phyloP scores from a whole-genome alignment of 1,140 invertebrate species.

The Lepidotrigona ventralis region DNA sequence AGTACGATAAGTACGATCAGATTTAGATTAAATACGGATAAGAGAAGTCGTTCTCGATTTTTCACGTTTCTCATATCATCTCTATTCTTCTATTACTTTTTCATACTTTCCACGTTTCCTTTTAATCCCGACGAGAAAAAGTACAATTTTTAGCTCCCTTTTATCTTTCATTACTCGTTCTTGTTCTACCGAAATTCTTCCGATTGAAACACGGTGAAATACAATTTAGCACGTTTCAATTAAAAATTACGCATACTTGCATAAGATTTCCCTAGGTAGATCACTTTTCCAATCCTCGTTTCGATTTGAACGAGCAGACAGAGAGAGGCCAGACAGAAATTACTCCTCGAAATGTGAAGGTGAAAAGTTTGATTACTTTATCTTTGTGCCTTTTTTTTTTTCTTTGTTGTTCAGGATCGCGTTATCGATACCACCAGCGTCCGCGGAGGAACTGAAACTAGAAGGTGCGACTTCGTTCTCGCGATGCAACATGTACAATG shows the following conservation, averaged over 20 bases:
- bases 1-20: too few relatives aligned
- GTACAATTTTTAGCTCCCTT: too few relatives aligned
- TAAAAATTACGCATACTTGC: not conserved
- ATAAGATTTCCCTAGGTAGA: not conserved
- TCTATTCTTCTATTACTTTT: too few relatives aligned
- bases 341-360: not conserved
- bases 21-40: too few relatives aligned
- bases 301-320: not conserved
- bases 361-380: not conserved
- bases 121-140: too few relatives aligned
- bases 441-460: conserved; percentile 64
- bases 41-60: too few relatives aligned
- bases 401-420: conserved; percentile 80
- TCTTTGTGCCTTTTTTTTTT: not conserved
- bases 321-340: not conserved
- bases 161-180: too few relatives aligned
- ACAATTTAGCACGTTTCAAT: too few relatives aligned
- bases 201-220: too few relatives aligned
- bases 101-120: too few relatives aligned
- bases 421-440: conserved; percentile 83
- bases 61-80: too few relatives aligned
- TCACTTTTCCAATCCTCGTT: not conserved
- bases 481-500: conserved; percentile 86
- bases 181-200: too few relatives aligned
- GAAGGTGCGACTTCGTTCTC: conserved; percentile 81